A percentile compares a stretch with the other conserved stretches of the same genome.
phyloP scores from a whole-genome alignment of 2,797 vertebrate species.

The Poecilia gillii region DNA sequence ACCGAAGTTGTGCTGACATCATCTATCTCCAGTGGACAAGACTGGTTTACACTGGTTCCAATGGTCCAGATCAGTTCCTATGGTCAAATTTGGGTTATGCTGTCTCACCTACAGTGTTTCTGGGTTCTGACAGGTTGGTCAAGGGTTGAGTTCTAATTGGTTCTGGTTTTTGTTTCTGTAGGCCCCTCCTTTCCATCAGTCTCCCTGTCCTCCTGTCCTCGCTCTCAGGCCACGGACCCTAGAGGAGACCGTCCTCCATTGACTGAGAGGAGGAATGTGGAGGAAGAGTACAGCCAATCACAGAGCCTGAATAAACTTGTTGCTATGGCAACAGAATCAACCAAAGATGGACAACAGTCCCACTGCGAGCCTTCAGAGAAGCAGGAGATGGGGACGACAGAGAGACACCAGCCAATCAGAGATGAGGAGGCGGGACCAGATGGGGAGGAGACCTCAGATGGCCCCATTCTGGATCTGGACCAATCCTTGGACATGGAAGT shows the following conservation, averaged over 20 bases:
- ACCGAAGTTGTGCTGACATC: neutral
- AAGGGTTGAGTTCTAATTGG: neutral
- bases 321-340: slow-evolving; percentile 18
- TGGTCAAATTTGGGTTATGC: neutral
- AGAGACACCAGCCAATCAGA: slow-evolving; percentile 28
- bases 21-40: neutral
- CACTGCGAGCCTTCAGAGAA: slow-evolving; percentile 33
- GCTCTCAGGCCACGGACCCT: slow-evolving; percentile 14
- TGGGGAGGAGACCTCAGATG: slow-evolving; percentile 59
- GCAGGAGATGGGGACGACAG: neutral
- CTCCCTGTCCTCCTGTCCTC: slow-evolving; percentile 16
- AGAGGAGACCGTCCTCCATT: slow-evolving; percentile 12
- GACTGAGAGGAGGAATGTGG: neutral
- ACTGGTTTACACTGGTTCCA: neutral
- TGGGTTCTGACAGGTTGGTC: neutral
- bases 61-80: neutral
- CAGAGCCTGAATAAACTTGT: slow-evolving; percentile 36
- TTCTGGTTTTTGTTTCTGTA: slow-evolving; percentile 30
- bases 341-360: slow-evolving; percentile 46
- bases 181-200: slow-evolving; percentile 16
- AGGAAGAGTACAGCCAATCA: slow-evolving; percentile 36
- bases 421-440: slow-evolving; percentile 17
- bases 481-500: slow-evolving; percentile 67
- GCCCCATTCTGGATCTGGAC: slow-evolving; percentile 66
- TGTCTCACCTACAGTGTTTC: neutral